A percentile compares a stretch with the other conserved stretches of the same genome.
These are phyloP conservation scores for Orchesellides sinensis DNA, from an alignment of 2,888 invertebrate species.

Conservation along the genomic window DNA sequence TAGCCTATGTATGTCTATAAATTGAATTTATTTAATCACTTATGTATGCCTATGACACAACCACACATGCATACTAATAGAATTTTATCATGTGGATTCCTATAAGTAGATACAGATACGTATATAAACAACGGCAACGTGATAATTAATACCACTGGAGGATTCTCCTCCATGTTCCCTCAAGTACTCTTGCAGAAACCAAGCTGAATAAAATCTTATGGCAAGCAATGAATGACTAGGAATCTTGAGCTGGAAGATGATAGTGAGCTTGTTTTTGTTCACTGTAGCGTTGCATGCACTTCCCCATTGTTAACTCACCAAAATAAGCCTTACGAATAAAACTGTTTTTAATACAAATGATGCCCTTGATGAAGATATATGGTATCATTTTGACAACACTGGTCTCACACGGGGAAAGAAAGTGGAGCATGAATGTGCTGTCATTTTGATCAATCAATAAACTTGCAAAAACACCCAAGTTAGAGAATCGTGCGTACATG, in stretches of 20 bases:
- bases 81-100: too few species aligned
- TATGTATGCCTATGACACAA: too few species aligned
- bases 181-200: neutral
- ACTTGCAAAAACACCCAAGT: neutral
- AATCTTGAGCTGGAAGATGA: constrained; percentile 3
- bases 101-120: too few species aligned
- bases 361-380: constrained; percentile 21
- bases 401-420: neutral
- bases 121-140: too few species aligned
- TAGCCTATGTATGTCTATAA: neutral
- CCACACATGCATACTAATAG: too few species aligned
- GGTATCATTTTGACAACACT: constrained; percentile 9
- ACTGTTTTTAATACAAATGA: neutral
- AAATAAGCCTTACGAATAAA: neutral
- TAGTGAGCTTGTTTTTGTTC: neutral
- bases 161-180: constrained; percentile 7
- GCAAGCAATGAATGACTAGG: too few species aligned
- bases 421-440: neutral
- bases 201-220: too few species aligned
- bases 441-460: constrained; percentile 19
- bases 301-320: neutral
- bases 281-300: neutral
- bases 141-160: constrained; percentile 28
- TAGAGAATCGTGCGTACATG: neutral
- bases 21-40: neutral